Percentiles rank a stretch among this genome's conserved stretches.
Evolutionary conservation across 2,113 vertebrate species (phyloP).

Genomic region (Paradoxurus hermaphroditus): DNA sequence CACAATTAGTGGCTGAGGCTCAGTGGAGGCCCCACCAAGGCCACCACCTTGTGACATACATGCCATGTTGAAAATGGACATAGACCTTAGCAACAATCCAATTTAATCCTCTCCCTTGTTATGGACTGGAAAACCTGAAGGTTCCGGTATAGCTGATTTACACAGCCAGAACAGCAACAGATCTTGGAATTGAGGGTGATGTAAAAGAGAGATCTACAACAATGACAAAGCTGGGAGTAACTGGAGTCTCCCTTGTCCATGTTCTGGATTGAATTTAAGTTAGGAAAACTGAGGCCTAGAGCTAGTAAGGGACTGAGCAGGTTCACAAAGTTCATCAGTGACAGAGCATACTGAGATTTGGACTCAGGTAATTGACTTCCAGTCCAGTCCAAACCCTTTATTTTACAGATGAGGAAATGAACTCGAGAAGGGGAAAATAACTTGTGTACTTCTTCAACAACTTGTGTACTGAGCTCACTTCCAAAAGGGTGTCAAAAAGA

Average conservation of each 20-base stretch:
- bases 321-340: background rate
- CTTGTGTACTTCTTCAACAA: background rate
- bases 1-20: background rate
- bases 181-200: background rate
- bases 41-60: constrained; percentile 5
- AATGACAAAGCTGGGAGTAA: background rate
- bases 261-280: background rate
- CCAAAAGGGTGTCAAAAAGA: background rate
- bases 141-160: background rate
- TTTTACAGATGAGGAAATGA: constrained; percentile 6
- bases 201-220: background rate
- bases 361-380: background rate
- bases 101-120: background rate
- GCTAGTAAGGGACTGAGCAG: background rate
- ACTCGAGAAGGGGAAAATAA: background rate
- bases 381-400: background rate
- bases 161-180: background rate
- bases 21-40: background rate
- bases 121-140: background rate
- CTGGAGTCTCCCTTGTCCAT: background rate
- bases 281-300: background rate
- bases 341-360: background rate
- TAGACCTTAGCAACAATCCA: constrained; percentile 31
- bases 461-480: background rate
- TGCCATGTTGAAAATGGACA: constrained; percentile 33